Evolutionary conservation across 2,113 vertebrate genomes (phyloP), one percentile per base, ranked within the genome.

Genomic region (Sterrhoptilus dennistouni): DNA sequence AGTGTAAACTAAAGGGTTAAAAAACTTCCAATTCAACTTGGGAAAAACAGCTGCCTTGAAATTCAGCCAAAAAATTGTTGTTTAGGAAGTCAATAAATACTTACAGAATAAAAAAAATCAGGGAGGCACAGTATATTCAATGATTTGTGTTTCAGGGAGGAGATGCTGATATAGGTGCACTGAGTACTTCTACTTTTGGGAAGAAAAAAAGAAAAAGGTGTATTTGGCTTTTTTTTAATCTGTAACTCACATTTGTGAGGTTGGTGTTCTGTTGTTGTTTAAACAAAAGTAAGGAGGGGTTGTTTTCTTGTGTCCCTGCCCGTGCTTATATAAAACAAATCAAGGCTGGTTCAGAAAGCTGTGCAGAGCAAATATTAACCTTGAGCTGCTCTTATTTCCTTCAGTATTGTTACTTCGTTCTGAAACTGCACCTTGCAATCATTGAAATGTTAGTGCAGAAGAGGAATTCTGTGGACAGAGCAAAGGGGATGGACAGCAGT

Each of bases 311-410:
- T 64, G 16, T 80, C 4, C 0, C n/a, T 61, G 23, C 42, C 64
- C 4, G 4, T 81, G 38, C 33, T 84, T 84, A 12, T 19, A 18
- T 44, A 69, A 76, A 89, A 12, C 52, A 23, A 14, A 20, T 40
- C 14, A 22, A 78, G 44, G 16, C 81, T 93, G 47, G 12, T 84
- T 89, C 42, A 75, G 68, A 81, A 78, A 86, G 54, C 35, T 74
- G 38, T 15, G 27, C 23, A 71, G 35, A 87, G 74, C 60, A 89
- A 91, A 59, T 91, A 50, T 22, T 75, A 93, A 75, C 60, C 38
- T 89, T 70, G 63, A 45, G 24, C 38, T 75, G 24, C 36, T 79
- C n/a, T 72, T 42, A 28, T n/a, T 84, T 83, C 20, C 64, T 75
- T 25, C 5, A 4, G 8, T 54, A 22, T 42, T 50, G 12, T 82